These are phyloP conservation scores for Tetragonisca angustula DNA, from an alignment of 2,888 invertebrate genomes.

Conservation along the genomic window DNA sequence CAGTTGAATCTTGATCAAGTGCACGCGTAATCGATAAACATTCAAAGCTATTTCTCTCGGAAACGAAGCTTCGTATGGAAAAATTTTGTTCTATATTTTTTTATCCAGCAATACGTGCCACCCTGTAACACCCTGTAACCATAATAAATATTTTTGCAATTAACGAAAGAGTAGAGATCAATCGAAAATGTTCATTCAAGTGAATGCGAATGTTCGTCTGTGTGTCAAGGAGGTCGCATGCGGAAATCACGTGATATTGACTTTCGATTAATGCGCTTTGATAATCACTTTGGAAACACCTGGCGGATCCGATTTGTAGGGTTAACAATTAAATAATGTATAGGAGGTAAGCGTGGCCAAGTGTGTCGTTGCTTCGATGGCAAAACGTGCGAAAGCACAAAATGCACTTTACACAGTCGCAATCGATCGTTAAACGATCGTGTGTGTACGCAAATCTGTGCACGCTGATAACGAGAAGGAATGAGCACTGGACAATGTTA, in stretches of 20 bases:
- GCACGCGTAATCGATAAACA: no score
- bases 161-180: neutral
- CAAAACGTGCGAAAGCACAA: neutral
- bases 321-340: slow-evolving; percentile 13
- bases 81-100: no score
- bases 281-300: slow-evolving; percentile 54
- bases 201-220: slow-evolving; percentile 2
- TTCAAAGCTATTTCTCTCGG: no score
- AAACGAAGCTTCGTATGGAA: no score
- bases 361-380: slow-evolving; percentile 1
- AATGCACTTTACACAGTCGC: neutral
- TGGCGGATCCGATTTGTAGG: slow-evolving; percentile 27
- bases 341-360: neutral
- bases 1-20: no score
- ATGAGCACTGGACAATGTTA: neutral
- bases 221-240: slow-evolving; percentile 41
- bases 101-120: no score
- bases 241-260: slow-evolving; percentile 45
- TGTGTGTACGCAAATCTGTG: neutral
- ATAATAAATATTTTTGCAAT: neutral
- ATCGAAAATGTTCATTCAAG: neutral
- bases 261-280: slow-evolving; percentile 60
- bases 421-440: neutral
- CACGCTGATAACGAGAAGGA: neutral
- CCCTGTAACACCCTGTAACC: no score